Base-by-base conservation (phyloP, 2,113 vertebrate genomes). In the Vulpes lagopus region DNA sequence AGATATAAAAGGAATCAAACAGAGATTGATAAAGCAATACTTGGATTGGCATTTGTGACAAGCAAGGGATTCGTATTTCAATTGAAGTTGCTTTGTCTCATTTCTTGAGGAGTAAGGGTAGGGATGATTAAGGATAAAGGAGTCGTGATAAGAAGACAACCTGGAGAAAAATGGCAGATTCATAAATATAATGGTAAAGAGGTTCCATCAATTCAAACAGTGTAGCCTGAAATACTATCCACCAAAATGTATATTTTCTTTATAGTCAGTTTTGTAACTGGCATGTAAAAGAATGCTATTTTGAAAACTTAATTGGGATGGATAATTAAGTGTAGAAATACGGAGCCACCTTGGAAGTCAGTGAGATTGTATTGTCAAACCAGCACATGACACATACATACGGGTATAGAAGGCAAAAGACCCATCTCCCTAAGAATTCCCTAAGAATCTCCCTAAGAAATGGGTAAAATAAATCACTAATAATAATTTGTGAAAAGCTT, bases 321-420 rank as follows among this genome's bases (percentile, higher is more conserved):
- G 95, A 94, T 96, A 98, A 98, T 97, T 97, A 95, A 97, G 94
- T 96, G 83, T 81, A 97, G 92, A 94, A 89, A 96, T 95, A 92
- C 27, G 67, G 94, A 96, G 78, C 89, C 94, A 86, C 35, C 87
- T 97, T 96, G 74, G 35, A 96, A 97, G 89, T 88, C 74, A 91
- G 95, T 96, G 78, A 95, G 91, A 96, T 38, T 96, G 80, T 96
- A 74, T 97, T 94, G 85, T 97, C 78, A 96, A 89, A 93, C 85
- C 43, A 96, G 76, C 59, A 74, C 78, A 90, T 32, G 59, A 76
- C 49, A 95, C 17, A 38, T n/a, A 95, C 17, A 38, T n/a, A 69
- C 2, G 4, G 65, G 71, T 35, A 93, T 62, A 88, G 82, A 93
- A 97, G 67, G 69, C 60, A 74, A 71, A 57, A 87, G 80, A 65